Percentiles rank a stretch among this genome's conserved stretches.
Conservation (phyloP, 2,888 invertebrate genomes). For the Parelbella ahira region DNA sequence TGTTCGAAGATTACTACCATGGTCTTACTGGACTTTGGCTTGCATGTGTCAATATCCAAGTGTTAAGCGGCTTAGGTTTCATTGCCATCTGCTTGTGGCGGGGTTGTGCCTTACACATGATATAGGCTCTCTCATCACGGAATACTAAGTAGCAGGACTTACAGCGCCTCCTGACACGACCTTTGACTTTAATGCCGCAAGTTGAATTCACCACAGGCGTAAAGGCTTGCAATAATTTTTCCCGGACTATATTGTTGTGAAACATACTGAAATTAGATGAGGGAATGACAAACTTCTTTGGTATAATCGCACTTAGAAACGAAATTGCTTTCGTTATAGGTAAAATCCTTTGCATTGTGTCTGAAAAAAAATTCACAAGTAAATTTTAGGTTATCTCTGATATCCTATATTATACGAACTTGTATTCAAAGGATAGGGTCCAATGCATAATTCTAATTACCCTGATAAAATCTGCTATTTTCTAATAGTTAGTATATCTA, state of each 20-base stretch:
- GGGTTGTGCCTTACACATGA: constrained; percentile 87
- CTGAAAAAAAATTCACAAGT: constrained; percentile 28
- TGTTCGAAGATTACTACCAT: constrained; percentile 53
- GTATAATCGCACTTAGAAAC: constrained; percentile 32
- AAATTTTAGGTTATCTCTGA: no score
- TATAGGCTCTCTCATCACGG: constrained; percentile 84
- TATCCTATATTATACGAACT: no score
- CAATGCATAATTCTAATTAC: no score
- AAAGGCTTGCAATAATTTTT: constrained; percentile 43
- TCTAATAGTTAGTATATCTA: no score
- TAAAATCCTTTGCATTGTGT: constrained; percentile 45
- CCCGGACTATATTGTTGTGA: constrained; percentile 36
- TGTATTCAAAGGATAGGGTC: no score
- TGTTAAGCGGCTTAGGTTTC: constrained; percentile 84
- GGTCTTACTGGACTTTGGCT: constrained; percentile 80
- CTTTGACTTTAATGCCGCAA: constrained; percentile 84
- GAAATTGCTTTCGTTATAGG: constrained; percentile 43
- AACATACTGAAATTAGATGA: constrained; percentile 42
- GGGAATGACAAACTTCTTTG: constrained; percentile 33
- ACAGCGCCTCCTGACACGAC: constrained; percentile 84
- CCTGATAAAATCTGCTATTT: no score
- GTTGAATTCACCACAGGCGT: constrained; percentile 47
- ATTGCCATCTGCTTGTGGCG: constrained; percentile 91
- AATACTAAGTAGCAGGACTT: constrained; percentile 88
- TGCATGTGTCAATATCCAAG: constrained; percentile 88